Evolutionary conservation across 1,140 invertebrate genomes (phyloP).

Genomic region (Zaprionus lachaisei): DNA sequence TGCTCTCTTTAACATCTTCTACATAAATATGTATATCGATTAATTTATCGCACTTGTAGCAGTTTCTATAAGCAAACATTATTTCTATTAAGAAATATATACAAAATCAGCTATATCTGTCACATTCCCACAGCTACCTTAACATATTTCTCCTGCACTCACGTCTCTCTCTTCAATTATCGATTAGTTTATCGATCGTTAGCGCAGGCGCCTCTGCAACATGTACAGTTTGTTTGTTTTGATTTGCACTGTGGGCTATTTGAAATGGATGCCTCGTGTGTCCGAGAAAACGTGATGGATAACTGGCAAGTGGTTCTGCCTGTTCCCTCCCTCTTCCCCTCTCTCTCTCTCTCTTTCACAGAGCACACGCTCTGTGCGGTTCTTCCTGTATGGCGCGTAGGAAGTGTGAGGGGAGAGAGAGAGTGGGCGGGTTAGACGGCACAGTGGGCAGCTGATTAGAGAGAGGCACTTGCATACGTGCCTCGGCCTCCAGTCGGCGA

Average conservation of each 20-base stretch:
- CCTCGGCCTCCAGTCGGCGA: conserved; percentile 29
- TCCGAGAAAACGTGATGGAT: conserved; percentile 81
- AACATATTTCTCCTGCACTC: neutral
- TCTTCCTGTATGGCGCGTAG: conserved; percentile 45
- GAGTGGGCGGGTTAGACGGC: conserved; percentile 11
- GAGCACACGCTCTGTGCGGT: conserved; percentile 24
- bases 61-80: neutral
- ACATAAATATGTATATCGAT: neutral
- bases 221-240: conserved; percentile 38
- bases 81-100: too few species aligned
- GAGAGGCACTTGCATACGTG: conserved; percentile 51
- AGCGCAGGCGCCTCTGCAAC: conserved; percentile 22
- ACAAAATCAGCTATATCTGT: too few species aligned
- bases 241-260: conserved; percentile 56
- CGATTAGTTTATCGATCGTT: conserved; percentile 22
- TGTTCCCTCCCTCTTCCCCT: too few species aligned
- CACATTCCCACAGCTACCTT: neutral
- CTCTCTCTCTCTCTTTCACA: conserved; percentile 1
- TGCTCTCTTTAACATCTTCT: neutral
- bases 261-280: conserved; percentile 80
- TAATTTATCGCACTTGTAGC: neutral
- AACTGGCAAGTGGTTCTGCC: conserved; percentile 41
- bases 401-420: neutral
- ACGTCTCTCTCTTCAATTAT: neutral
- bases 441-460: conserved; percentile 46